Conservation (phyloP, 2,888 invertebrate genomes). For the Heteromurus nitidus region DNA sequence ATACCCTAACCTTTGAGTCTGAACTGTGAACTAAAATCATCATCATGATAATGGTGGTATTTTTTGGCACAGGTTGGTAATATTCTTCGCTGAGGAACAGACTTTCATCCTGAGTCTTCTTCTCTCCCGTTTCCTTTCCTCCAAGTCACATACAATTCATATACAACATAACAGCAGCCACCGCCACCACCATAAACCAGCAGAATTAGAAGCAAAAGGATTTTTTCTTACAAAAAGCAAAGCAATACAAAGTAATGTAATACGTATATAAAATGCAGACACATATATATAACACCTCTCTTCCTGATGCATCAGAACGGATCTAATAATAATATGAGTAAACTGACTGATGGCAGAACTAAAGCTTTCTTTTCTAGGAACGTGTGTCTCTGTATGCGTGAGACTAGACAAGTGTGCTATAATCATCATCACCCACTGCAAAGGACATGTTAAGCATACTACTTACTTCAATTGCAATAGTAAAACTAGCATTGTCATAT, state of each 20-base stretch:
- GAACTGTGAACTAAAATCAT: conserved; percentile 36
- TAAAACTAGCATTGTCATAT: not conserved
- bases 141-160: not conserved
- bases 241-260: not conserved
- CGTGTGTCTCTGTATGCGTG: not conserved
- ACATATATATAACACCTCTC: not conserved
- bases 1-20: conserved; percentile 11
- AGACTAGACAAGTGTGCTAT: conserved; percentile 5
- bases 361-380: not conserved
- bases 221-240: not conserved
- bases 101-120: not conserved
- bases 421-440: not conserved
- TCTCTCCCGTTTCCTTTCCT: not conserved
- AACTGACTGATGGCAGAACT: not conserved
- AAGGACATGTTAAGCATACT: conserved; percentile 3
- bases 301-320: conserved; percentile 11
- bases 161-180: conserved; percentile 1
- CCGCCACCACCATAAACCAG: too few species aligned
- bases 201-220: too few species aligned
- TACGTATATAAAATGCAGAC: not conserved
- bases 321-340: conserved; percentile 15
- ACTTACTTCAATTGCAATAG: not conserved
- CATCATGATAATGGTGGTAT: conserved; percentile 23
- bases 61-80: conserved; percentile 57
- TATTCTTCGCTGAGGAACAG: not conserved